Evolutionary conservation across 1,140 invertebrate species (phyloP).

Genomic region (Sinella curviseta): DNA sequence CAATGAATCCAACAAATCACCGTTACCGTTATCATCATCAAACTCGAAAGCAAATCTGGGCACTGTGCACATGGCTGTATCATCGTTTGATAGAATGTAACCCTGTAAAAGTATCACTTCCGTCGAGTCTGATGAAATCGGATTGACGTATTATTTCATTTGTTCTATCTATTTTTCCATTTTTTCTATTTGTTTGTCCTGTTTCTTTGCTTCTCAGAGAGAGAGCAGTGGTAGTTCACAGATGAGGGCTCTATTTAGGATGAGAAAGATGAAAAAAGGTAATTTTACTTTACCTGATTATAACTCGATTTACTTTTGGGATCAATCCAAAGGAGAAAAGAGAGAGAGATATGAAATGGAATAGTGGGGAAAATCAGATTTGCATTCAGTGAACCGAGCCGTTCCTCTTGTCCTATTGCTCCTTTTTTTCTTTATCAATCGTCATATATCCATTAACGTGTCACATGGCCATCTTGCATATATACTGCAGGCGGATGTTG

Average conservation of each 20-base stretch:
- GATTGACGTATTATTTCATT: slow-evolving; percentile 24
- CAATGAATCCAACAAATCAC: not conserved
- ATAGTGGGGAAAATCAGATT: too few relatives aligned
- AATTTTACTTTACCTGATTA: not conserved
- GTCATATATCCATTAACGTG: too few relatives aligned
- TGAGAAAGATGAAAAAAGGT: too few relatives aligned
- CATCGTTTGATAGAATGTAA: not conserved
- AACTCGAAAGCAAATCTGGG: not conserved
- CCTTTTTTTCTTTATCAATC: too few relatives aligned
- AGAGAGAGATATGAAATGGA: too few relatives aligned
- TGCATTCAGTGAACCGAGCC: too few relatives aligned
- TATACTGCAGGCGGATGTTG: too few relatives aligned
- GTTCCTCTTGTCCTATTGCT: too few relatives aligned
- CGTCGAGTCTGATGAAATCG: slow-evolving; percentile 19
- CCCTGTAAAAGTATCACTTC: slow-evolving; percentile 6
- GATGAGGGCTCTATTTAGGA: not conserved
- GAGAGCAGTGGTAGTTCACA: not conserved
- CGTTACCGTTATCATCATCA: not conserved
- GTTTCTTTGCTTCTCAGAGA: not conserved
- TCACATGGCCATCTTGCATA: too few relatives aligned
- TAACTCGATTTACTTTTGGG: not conserved
- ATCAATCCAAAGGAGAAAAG: not conserved
- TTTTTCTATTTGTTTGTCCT: not conserved
- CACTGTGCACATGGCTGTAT: not conserved
- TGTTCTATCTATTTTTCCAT: not conserved